Conservation (phyloP, 64 coral and sea anemone species). For the Pocillopora damicornis region DNA sequence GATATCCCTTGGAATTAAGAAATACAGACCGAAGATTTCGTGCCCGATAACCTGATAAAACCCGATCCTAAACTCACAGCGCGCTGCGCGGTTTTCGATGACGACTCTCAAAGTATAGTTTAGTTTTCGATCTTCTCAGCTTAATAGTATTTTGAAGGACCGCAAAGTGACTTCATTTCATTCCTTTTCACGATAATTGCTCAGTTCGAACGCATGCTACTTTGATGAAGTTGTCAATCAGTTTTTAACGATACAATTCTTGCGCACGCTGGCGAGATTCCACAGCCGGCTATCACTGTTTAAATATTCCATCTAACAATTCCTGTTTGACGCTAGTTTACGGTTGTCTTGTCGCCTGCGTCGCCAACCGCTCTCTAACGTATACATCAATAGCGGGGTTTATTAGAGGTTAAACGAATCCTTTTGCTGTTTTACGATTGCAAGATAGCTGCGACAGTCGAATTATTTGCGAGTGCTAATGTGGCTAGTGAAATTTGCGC, state of each 20-base stretch:
- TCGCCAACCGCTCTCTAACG: background rate
- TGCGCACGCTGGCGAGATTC: background rate
- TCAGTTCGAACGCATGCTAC: background rate
- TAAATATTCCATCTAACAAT: background rate
- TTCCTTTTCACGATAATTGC: constrained; percentile 4
- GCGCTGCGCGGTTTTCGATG: constrained; percentile 7
- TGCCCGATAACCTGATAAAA: constrained; percentile 40
- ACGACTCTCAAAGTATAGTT: background rate
- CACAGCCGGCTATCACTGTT: constrained; percentile 11
- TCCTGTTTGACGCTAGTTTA: constrained; percentile 39
- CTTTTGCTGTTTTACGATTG: background rate
- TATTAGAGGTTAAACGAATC: constrained; percentile 13
- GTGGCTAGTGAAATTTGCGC: background rate
- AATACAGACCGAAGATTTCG: constrained; percentile 21
- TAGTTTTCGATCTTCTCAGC: background rate
- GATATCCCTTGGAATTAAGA: background rate
- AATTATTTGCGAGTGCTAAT: background rate
- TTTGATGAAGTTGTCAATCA: background rate
- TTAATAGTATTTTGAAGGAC: background rate
- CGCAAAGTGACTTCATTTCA: background rate
- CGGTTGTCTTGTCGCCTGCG: background rate
- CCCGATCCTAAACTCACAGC: background rate
- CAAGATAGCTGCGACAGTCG: background rate
- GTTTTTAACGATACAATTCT: background rate
- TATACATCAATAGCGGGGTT: constrained; percentile 4